phyloP scores from a whole-genome alignment of 2,888 invertebrate species.

The Syrphus vitripennis region DNA sequence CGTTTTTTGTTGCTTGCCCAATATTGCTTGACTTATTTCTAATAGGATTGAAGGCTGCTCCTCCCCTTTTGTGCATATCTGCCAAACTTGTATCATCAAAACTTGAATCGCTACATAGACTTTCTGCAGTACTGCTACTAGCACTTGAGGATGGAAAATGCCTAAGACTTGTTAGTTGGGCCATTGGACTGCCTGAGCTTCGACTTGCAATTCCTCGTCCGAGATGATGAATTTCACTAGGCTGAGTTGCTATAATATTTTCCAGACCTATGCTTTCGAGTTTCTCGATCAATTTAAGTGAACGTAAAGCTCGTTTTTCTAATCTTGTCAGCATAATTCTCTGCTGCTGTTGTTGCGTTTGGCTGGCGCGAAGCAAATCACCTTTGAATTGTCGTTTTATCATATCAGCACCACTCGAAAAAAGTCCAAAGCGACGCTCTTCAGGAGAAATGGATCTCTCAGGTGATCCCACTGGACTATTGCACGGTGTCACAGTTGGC shows the following conservation, averaged over 20 bases:
- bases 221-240: constrained; percentile 84
- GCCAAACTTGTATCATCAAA: constrained; percentile 79
- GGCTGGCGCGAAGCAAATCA: constrained; percentile 79
- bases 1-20: constrained; percentile 30
- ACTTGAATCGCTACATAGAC: constrained; percentile 81
- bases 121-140: constrained; percentile 76
- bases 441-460: constrained; percentile 81
- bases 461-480: constrained; percentile 88
- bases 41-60: constrained; percentile 69
- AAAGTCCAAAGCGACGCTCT: constrained; percentile 82
- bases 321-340: constrained; percentile 79
- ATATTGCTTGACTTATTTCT: constrained; percentile 54
- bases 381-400: constrained; percentile 85
- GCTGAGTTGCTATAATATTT: constrained; percentile 85
- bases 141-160: constrained; percentile 81
- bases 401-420: constrained; percentile 86
- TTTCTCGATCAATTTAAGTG: constrained; percentile 84
- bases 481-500: constrained; percentile 93
- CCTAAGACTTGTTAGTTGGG: constrained; percentile 89
- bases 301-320: constrained; percentile 81
- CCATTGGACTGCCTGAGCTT: constrained; percentile 88
- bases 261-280: constrained; percentile 87
- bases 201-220: constrained; percentile 83
- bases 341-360: constrained; percentile 77
- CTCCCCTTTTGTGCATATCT: constrained; percentile 77